These are phyloP conservation scores for human DNA, from an alignment of 2,113 vertebrate genomes.

Conservation along the genomic window GRCh38 chr4:168890001-168890500, in stretches of 20 bases:
- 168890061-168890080: not conserved
- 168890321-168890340: not conserved
- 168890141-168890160: too few species aligned
- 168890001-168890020: not conserved
- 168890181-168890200: not conserved
- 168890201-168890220: not conserved
- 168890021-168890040: not conserved
- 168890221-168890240: not conserved
- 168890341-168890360: not conserved
- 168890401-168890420: not conserved
- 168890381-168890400: too few species aligned
- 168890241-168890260: not conserved
- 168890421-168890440: not conserved
- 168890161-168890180: not conserved
- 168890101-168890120: not conserved
- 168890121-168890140: not conserved
- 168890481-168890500: not conserved
- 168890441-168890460: not conserved
- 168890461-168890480: not conserved
- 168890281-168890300: not conserved
- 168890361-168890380: not conserved
- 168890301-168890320: not conserved
- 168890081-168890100: not conserved
- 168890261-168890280: not conserved
- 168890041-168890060: not conserved